A percentile compares a stretch with the other conserved stretches of the same genome.
Evolutionary conservation across 2,113 vertebrate genomes (phyloP).

Genomic region (Lophura nycthemera): DNA sequence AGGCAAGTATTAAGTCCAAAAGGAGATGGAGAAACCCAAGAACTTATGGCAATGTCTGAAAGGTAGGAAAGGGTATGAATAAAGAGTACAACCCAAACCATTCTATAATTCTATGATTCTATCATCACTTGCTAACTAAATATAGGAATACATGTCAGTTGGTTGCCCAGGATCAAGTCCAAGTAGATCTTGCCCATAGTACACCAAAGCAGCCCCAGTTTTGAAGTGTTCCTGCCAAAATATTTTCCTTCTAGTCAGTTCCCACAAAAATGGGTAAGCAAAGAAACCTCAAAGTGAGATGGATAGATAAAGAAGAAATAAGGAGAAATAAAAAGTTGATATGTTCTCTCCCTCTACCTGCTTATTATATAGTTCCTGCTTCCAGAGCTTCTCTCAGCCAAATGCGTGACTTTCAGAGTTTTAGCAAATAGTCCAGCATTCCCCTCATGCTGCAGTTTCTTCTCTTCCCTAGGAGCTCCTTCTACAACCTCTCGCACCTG

Average conservation of each 20-base stretch:
- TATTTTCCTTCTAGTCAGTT: background rate
- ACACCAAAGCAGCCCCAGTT: background rate
- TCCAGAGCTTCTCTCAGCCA: background rate
- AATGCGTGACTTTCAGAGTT: background rate
- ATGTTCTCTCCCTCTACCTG: background rate
- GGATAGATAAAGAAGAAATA: background rate
- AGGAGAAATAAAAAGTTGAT: background rate
- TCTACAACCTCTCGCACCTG: background rate
- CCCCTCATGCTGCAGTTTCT: background rate
- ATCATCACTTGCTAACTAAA: background rate
- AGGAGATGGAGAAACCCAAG: accelerated
- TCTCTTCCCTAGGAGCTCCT: background rate
- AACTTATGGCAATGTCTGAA: background rate
- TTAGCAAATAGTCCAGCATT: background rate
- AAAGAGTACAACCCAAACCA: background rate
- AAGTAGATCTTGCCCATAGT: background rate
- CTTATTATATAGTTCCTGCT: background rate
- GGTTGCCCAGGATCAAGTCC: background rate
- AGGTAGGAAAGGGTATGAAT: background rate
- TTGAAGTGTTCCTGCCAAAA: background rate
- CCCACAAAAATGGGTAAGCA: background rate
- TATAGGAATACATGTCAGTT: background rate
- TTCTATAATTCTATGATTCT: too few relatives aligned
- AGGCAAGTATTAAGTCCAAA: background rate
- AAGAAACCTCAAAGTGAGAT: background rate